Conservation (phyloP, 2,113 vertebrate genomes). For the Ailurus styani region DNA sequence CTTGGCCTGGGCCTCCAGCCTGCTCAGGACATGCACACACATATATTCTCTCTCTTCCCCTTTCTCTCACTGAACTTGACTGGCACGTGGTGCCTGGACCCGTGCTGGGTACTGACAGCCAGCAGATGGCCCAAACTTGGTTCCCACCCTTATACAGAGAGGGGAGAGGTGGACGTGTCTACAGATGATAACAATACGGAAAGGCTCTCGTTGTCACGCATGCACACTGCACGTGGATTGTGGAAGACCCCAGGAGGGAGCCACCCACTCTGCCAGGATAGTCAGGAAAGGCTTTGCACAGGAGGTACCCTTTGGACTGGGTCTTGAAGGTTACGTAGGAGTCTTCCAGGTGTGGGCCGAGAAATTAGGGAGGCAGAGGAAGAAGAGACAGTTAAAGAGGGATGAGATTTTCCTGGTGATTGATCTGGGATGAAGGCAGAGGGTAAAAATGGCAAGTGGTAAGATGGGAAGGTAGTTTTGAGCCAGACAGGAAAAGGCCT, state of each 20-base stretch:
- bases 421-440: neutral
- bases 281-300: neutral
- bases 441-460: neutral
- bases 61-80: neutral
- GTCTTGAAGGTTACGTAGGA: neutral
- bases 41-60: neutral
- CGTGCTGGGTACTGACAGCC: neutral
- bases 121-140: neutral
- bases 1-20: slow-evolving; percentile 42
- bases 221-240: neutral
- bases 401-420: neutral
- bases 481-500: neutral
- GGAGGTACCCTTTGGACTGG: neutral
- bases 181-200: neutral
- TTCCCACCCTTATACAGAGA: neutral
- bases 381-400: neutral
- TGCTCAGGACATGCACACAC: neutral
- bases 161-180: neutral
- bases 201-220: neutral
- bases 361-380: neutral
- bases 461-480: neutral
- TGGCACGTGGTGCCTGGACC: neutral
- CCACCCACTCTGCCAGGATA: neutral
- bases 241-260: neutral
- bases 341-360: neutral